Evolutionary conservation across 2,888 invertebrate genomes (phyloP).

Genomic region (Tachina fera): DNA sequence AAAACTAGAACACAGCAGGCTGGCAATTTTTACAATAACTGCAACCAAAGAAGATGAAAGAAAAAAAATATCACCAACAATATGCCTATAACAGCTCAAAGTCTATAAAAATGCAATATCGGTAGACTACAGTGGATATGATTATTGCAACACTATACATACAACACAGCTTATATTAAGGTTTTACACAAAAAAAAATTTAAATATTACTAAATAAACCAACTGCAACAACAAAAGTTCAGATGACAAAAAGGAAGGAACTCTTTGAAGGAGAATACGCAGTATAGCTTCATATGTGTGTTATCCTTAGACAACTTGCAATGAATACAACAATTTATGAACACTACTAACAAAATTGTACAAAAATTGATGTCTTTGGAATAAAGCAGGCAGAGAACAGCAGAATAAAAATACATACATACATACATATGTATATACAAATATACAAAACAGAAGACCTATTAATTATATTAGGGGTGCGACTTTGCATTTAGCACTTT

Average conservation of each 20-base stretch:
- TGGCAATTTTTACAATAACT: conserved; percentile 75
- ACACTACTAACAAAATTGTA: conserved; percentile 44
- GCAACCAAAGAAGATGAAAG: conserved; percentile 1
- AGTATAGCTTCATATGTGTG: conserved; percentile 28
- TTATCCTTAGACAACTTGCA: conserved; percentile 55
- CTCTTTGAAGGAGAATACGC: conserved; percentile 23
- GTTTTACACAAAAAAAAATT: conserved; percentile 1
- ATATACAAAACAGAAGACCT: neutral
- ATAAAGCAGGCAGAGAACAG: neutral
- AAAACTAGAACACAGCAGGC: conserved; percentile 81
- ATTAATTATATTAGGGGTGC: neutral
- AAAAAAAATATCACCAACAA: conserved; percentile 33
- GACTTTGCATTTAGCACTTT: neutral
- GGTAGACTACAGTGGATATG: conserved; percentile 15
- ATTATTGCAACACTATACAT: conserved; percentile 33
- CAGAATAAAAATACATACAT: neutral
- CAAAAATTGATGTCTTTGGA: conserved; percentile 49
- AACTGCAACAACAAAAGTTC: conserved; percentile 18
- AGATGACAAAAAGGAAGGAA: conserved; percentile 54
- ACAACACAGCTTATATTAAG: conserved; percentile 32
- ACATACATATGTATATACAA: no score
- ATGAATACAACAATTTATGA: conserved; percentile 59
- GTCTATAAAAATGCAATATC: conserved; percentile 53
- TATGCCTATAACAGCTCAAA: conserved; percentile 68
- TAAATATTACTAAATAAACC: neutral